A percentile compares a stretch with the other conserved stretches of the same genome.
Conservation (phyloP, 2,888 invertebrate genomes). For the Dysmachus trigonus region DNA sequence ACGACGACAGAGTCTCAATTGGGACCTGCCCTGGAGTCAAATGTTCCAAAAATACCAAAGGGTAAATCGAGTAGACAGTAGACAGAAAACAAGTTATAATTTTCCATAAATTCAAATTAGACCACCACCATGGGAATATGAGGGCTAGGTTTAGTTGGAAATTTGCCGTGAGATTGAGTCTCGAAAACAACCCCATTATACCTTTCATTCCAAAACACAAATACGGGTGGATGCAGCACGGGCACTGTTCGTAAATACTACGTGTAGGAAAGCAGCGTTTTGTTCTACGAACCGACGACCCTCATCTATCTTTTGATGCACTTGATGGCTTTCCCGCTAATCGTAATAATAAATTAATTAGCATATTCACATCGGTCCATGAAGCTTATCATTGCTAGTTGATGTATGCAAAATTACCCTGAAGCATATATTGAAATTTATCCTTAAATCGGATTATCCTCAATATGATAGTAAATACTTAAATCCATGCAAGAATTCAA, state of each 20-base stretch:
- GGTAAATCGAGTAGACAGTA: background rate
- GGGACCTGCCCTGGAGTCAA: background rate
- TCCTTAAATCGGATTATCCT: background rate
- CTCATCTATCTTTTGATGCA: background rate
- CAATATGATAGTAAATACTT: no score
- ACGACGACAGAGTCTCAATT: background rate
- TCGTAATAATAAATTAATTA: background rate
- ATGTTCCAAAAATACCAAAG: background rate
- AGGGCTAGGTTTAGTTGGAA: background rate
- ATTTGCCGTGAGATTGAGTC: background rate
- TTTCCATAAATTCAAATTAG: conserved; percentile 28
- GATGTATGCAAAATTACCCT: background rate
- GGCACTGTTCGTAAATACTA: background rate
- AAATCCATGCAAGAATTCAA: no score
- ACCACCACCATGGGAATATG: background rate
- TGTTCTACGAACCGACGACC: background rate
- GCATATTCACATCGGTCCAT: background rate
- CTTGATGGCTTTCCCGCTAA: background rate
- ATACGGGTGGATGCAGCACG: background rate
- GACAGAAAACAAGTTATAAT: conserved; percentile 32
- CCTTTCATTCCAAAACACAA: background rate
- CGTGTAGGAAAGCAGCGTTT: background rate
- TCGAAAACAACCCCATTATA: background rate
- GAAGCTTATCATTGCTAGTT: no score
- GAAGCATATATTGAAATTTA: no score